Evolutionary conservation across 2,797 vertebrate genomes (phyloP).

Genomic region (Neopelma chrysocephalum): DNA sequence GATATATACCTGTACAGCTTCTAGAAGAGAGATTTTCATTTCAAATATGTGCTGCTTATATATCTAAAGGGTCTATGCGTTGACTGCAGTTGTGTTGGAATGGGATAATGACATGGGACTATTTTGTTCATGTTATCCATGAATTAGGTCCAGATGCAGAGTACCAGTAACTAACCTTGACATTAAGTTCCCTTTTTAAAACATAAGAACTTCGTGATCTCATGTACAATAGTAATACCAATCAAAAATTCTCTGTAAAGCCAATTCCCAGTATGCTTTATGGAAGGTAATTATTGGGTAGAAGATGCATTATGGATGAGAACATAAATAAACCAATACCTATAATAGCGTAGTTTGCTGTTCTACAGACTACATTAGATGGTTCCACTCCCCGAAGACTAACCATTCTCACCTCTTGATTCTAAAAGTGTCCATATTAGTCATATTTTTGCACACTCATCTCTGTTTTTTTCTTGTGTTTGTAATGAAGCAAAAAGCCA

Average conservation of each 20-base stretch:
- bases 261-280: background rate
- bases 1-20: background rate
- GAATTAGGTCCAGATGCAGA: background rate
- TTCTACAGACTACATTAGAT: background rate
- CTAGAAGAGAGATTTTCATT: background rate
- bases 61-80: background rate
- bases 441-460: background rate
- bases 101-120: background rate
- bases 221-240: background rate
- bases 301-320: background rate
- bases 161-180: background rate
- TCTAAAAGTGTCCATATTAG: background rate
- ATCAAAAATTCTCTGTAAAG: background rate
- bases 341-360: background rate
- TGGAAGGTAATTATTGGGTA: background rate
- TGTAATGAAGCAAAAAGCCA: background rate
- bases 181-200: background rate
- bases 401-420: background rate
- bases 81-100: background rate
- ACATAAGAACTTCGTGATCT: background rate
- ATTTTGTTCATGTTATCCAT: background rate
- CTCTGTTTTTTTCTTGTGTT: background rate
- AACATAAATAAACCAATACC: background rate
- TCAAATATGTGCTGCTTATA: background rate
- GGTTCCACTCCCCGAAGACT: background rate